Evolutionary conservation across 2,113 vertebrate genomes (phyloP), one percentile per base, ranked within the genome.

Genomic region (Rhea americana): DNA sequence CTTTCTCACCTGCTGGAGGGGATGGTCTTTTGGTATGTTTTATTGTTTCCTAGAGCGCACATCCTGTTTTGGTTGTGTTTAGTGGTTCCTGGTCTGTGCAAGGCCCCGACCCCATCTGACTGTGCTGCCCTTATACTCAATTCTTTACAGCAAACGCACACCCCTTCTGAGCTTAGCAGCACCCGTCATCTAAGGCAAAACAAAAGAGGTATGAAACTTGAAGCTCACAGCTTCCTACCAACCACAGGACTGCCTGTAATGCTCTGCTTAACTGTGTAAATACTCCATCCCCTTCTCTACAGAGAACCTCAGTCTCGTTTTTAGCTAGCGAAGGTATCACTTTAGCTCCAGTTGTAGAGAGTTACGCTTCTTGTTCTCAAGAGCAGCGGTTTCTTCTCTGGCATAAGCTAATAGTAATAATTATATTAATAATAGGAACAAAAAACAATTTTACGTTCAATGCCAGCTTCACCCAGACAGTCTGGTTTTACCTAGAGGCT

Each of bases 241-340:
- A 76, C 81, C 66, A n/a, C 66, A 32, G 77, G 21, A 43, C 62
- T 70, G 32, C 83, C 4, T 3, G 67, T 25, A 35, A 3, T 8
- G 81, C 53, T n/a, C 55, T 30, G 55, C 1, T 1, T 58, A 30
- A 48, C 85, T 80, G 37, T 53, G 17, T 88, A 58, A 30, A 9
- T 16, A 50, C 82, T 91, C 76, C 70, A 17, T 87, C 61, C 65
- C 79, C 82, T 90, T 76, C 87, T 90, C 87, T 85, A 18, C 76
- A 1, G 75, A 6, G 5, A 2, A 19, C 17, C 71, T 67, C 47
- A 3, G 72, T 61, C 61, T 91, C 56, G 0, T 14, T 70, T 85
- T 75, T 14, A 90, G 87, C 63, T 78, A 17, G 65, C 58, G 30
- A 28, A 71, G n/a, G 14, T 50, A 50, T 12, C 59, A 22, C 5